Conservation (phyloP, 2,797 vertebrate species). For the Leucoraja ocellata region DNA sequence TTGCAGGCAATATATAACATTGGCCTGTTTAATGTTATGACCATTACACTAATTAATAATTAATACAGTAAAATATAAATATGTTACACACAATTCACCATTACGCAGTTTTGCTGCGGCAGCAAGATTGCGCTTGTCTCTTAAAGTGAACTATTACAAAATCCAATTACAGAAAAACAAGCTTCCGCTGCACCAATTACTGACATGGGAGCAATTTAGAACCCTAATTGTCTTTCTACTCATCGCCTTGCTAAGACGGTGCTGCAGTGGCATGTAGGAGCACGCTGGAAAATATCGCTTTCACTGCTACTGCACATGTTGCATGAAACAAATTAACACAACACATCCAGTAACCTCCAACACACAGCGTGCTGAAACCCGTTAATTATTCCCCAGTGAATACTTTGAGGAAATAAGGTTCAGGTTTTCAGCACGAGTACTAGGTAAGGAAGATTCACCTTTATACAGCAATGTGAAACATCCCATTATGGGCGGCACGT, state of each 20-base stretch:
- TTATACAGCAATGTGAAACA: background rate
- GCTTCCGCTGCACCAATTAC: background rate
- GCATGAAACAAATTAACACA: background rate
- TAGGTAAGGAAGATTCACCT: background rate
- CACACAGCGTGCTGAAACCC: background rate
- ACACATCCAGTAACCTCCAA: background rate
- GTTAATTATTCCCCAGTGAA: background rate
- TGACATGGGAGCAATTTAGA: background rate
- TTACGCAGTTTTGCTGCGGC: background rate
- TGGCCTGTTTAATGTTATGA: background rate
- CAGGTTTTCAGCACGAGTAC: background rate
- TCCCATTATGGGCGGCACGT: too few species aligned
- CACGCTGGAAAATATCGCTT: background rate
- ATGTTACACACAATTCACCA: background rate
- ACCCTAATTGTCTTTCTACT: background rate
- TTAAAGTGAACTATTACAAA: background rate
- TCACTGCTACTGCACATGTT: background rate
- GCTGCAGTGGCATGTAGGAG: background rate
- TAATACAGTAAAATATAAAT: background rate
- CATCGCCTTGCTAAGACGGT: background rate
- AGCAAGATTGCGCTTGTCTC: background rate
- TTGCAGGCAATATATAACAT: background rate
- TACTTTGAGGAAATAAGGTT: background rate
- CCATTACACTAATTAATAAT: background rate
- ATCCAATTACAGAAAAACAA: constrained; percentile 23